Conservation (phyloP, 2,888 invertebrate genomes). For the Galeruca laticollis region DNA sequence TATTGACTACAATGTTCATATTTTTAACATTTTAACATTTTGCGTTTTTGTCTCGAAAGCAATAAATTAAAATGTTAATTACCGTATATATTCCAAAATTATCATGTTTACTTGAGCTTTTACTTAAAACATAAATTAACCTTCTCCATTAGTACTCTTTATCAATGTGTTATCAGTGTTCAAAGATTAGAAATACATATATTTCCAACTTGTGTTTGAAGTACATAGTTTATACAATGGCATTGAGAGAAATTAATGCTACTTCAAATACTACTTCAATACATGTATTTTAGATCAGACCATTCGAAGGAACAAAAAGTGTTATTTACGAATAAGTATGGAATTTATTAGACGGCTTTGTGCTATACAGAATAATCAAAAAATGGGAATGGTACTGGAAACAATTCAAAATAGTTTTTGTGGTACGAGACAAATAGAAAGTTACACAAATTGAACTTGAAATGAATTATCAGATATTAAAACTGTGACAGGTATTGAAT, state of each 20-base stretch:
- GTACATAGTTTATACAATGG: constrained; percentile 24
- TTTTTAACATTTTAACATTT: constrained; percentile 22
- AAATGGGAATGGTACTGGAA: too few species aligned
- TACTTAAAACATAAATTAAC: constrained; percentile 40
- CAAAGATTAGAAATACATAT: constrained; percentile 33
- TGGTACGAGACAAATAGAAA: too few species aligned
- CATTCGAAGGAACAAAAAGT: not conserved
- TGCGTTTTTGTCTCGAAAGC: constrained; percentile 19
- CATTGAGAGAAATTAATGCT: constrained; percentile 27
- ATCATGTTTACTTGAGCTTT: constrained; percentile 43
- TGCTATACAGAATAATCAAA: too few species aligned
- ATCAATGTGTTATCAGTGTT: constrained; percentile 39
- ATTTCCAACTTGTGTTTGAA: constrained; percentile 19
- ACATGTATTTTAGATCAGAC: not conserved
- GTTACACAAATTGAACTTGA: too few species aligned
- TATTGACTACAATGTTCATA: constrained; percentile 33
- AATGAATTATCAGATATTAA: too few species aligned
- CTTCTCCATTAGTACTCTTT: constrained; percentile 37
- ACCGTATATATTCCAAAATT: constrained; percentile 45
- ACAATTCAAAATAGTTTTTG: too few species aligned
- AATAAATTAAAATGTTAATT: constrained; percentile 39
- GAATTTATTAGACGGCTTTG: too few species aligned
- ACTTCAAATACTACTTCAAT: constrained; percentile 10
- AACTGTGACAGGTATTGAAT: too few species aligned
- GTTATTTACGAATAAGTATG: not conserved